Conservation (phyloP, 2,113 vertebrate species). For the Otus sunia region DNA sequence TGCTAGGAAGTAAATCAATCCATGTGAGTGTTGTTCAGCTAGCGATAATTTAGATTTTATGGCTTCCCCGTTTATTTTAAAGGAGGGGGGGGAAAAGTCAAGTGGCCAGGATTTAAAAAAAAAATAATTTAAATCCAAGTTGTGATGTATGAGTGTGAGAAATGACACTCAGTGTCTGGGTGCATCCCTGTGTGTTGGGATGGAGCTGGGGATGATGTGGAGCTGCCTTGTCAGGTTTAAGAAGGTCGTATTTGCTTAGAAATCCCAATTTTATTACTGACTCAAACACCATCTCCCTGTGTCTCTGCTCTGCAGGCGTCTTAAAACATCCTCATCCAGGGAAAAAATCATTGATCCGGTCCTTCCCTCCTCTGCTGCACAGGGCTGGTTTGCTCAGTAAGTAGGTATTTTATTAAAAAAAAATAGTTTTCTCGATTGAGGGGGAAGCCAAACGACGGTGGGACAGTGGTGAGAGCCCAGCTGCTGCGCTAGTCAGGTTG, state of each 20-base stretch:
- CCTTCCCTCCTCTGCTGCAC: not conserved
- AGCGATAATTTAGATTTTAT: not conserved
- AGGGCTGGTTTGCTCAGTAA: not conserved
- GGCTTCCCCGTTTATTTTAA: not conserved
- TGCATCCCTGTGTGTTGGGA: not conserved
- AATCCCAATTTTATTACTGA: not conserved
- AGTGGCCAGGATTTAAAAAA: not conserved
- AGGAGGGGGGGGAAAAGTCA: not conserved
- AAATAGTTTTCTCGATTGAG: not conserved
- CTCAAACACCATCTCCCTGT: not conserved
- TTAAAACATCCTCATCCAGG: not conserved
- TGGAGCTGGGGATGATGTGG: not conserved
- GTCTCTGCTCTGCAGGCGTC: not conserved
- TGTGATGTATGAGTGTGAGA: not conserved
- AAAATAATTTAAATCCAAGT: not conserved
- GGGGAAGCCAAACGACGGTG: not conserved
- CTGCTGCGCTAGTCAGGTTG: not conserved
- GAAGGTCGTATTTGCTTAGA: not conserved
- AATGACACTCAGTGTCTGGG: rapidly evolving
- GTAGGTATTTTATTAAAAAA: not conserved
- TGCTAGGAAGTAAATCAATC: not conserved
- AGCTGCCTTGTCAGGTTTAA: not conserved
- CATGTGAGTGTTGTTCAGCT: not conserved
- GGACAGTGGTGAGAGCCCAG: not conserved
- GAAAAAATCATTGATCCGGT: not conserved